phyloP scores from a whole-genome alignment of 2,888 invertebrate species.

The Eilema sororculum region DNA sequence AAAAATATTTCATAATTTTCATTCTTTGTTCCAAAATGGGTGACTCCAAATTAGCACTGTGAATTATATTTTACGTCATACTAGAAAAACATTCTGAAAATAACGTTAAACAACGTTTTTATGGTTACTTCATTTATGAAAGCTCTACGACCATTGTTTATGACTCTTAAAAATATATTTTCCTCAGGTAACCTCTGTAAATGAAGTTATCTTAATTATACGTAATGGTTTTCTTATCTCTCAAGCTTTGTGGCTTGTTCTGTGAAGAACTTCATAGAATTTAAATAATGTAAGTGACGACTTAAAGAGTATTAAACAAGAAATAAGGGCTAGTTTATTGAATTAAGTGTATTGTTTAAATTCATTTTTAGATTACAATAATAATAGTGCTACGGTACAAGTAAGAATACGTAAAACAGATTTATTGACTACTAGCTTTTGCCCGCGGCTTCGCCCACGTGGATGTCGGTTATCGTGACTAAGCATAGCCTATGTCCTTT shows the following conservation, averaged over 20 bases:
- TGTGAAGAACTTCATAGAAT: constrained; percentile 31
- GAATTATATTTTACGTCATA: background rate
- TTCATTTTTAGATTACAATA: background rate
- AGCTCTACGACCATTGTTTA: constrained; percentile 42
- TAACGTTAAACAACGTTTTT: background rate
- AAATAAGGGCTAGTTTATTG: constrained; percentile 4
- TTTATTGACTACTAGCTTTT: no score
- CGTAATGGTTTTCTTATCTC: constrained; percentile 55
- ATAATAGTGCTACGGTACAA: background rate
- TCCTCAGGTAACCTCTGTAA: constrained; percentile 48
- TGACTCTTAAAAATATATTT: constrained; percentile 46
- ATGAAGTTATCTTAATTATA: constrained; percentile 60
- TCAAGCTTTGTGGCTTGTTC: constrained; percentile 35
- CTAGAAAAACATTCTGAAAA: background rate
- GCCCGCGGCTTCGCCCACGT: no score
- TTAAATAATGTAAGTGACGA: constrained; percentile 28
- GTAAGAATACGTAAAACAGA: background rate
- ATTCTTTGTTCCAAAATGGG: background rate
- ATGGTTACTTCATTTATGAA: constrained; percentile 17
- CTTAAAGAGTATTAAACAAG: background rate
- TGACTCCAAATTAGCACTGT: background rate
- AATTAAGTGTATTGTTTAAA: background rate
- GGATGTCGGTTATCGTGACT: no score
- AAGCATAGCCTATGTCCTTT: no score
- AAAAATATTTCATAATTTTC: background rate